A percentile compares a stretch with the other conserved stretches of the same genome.
Evolutionary conservation across 2,888 invertebrate species (phyloP).

Genomic region (Drosophila rellima): DNA sequence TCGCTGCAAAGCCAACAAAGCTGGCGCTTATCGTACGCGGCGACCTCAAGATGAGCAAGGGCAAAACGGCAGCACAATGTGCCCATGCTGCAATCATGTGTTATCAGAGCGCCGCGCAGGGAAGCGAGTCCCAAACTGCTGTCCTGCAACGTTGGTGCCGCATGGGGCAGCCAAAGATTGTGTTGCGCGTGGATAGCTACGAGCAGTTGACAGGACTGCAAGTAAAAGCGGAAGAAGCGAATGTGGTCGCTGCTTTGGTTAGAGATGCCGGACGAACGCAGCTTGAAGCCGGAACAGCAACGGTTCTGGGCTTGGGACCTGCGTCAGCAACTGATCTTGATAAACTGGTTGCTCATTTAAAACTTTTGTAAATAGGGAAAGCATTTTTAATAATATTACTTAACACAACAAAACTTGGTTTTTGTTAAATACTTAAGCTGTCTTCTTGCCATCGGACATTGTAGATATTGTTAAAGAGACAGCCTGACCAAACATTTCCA

Average conservation of each 20-base stretch:
- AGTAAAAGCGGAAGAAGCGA: slow-evolving; percentile 86
- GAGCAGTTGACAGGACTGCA: slow-evolving; percentile 87
- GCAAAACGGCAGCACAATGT: slow-evolving; percentile 93
- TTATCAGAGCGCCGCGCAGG: slow-evolving; percentile 87
- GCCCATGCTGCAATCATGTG: slow-evolving; percentile 92
- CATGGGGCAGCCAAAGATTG: slow-evolving; percentile 91
- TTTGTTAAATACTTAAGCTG: slow-evolving; percentile 7
- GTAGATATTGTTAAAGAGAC: slow-evolving; percentile 85
- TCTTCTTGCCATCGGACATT: slow-evolving; percentile 45
- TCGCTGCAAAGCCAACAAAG: slow-evolving; percentile 85
- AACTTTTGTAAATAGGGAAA: slow-evolving; percentile 86
- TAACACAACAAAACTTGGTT: slow-evolving; percentile 15
- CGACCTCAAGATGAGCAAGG: slow-evolving; percentile 91
- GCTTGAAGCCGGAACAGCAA: slow-evolving; percentile 89
- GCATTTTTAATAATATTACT: slow-evolving; percentile 32
- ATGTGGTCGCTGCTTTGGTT: slow-evolving; percentile 88
- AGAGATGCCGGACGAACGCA: slow-evolving; percentile 92
- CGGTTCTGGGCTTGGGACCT: slow-evolving; percentile 92
- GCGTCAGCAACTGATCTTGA: slow-evolving; percentile 87
- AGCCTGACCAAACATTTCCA: slow-evolving; percentile 89
- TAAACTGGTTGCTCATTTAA: slow-evolving; percentile 88
- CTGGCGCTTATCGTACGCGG: slow-evolving; percentile 91
- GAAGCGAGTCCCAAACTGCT: slow-evolving; percentile 43
- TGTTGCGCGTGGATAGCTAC: slow-evolving; percentile 88
- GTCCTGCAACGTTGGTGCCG: slow-evolving; percentile 88